Evolutionary conservation across 2,113 vertebrate species (phyloP).

Genomic region (Bettongia penicillata): DNA sequence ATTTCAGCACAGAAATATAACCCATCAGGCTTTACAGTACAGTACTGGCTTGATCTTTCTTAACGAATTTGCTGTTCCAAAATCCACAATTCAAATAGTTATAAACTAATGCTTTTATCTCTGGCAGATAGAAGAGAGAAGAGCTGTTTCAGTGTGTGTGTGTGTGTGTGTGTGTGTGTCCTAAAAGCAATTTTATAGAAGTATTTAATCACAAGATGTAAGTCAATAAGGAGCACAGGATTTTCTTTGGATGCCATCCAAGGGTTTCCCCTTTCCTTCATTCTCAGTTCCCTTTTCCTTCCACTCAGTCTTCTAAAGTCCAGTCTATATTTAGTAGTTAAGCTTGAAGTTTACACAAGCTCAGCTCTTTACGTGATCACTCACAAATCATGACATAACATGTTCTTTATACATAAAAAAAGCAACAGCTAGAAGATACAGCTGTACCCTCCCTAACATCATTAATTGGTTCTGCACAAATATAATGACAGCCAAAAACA

Average conservation of each 20-base stretch:
- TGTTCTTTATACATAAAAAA: constrained; percentile 39
- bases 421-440: constrained; percentile 14
- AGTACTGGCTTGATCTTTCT: too few relatives aligned
- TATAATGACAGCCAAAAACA: not conserved
- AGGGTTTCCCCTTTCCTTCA: constrained; percentile 24
- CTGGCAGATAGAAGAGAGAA: not conserved
- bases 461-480: not conserved
- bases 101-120: not conserved
- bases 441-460: not conserved
- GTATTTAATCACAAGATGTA: not conserved
- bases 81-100: too few relatives aligned
- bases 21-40: not conserved
- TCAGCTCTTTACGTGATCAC: constrained; percentile 33
- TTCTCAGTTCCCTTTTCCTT: constrained; percentile 34
- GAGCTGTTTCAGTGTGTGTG: not conserved
- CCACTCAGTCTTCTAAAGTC: not conserved
- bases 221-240: not conserved
- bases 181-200: not conserved
- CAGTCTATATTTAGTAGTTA: constrained; percentile 9
- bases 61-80: too few relatives aligned
- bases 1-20: not conserved
- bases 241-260: constrained; percentile 20
- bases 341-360: constrained; percentile 21
- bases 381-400: not conserved
- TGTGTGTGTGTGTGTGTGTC: not conserved